Evolutionary conservation across 92 coral and sea anemone genomes (phyloP), one percentile per base, ranked within the genome.

Genomic region (Epizoanthus scotinus): DNA sequence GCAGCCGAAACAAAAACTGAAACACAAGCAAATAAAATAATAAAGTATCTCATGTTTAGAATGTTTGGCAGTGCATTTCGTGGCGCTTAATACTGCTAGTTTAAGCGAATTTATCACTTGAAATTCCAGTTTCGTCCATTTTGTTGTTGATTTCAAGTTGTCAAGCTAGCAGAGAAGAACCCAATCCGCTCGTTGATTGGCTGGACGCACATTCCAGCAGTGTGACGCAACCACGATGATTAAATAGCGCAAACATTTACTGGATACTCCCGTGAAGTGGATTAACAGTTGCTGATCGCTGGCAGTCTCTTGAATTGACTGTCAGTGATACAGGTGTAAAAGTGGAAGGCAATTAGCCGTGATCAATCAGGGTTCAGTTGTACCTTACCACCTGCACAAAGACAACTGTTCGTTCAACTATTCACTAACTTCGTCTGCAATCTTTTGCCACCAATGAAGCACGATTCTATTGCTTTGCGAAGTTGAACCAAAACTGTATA

Each of bases 1-100:
- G 42, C 81, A 56, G 81, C 61, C 81, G 61, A 31, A 59, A 75
- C 81, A 75, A 34, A 40, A 75, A 54, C 49, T 26, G 25, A 75
- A 58, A 31, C 25, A 59, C 28, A 40, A n/a, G 59, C 34, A 38
- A 75, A 75, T 38, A 53, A 14, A 60, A 75, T 2, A 21, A 40
- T 5, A 24, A 75, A 6, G 2, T 21, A 7, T 54, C 18, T 36
- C 81, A 75, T 75, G 42, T 3, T 75, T 36, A 38, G 29, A 58
- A 29, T 58, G 40, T 54, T 18, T 25, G 21, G 49, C 24, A 15
- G 28, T 38, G 59, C 81, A 75, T 75, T 75, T 58, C 67, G 67
- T 59, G 56, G 6, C 26, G 13, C 56, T 54, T n/a, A 47, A 17
- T 59, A 59, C 18, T 20, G 15, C 40, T 18, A 8, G 29, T 5